Evolutionary conservation across 2,797 vertebrate genomes (phyloP).

Genomic region (Jordanella pulchra): DNA sequence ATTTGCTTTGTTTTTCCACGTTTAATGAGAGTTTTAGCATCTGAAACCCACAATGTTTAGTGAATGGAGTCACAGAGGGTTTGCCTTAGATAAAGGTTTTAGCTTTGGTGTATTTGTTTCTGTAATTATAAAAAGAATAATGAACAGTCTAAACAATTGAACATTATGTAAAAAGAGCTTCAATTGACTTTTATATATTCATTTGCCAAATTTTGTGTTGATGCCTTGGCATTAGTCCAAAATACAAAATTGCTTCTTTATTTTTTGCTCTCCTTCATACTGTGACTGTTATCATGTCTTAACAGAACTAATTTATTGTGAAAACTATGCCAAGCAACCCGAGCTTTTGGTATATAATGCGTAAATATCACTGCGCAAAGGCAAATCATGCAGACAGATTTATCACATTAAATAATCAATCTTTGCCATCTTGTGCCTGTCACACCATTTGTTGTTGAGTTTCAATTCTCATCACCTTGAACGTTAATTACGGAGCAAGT

Average conservation of each 20-base stretch:
- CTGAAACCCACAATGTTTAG: background rate
- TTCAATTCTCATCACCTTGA: slow-evolving; percentile 39
- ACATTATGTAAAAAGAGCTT: background rate
- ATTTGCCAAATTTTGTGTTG: background rate
- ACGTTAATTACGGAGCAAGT: slow-evolving; percentile 38
- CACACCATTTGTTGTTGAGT: slow-evolving; percentile 11
- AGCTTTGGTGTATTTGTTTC: background rate
- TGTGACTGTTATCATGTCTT: background rate
- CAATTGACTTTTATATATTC: background rate
- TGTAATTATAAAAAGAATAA: background rate
- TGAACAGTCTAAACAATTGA: too few relatives aligned
- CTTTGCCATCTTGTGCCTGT: slow-evolving; percentile 27
- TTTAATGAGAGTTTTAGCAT: background rate
- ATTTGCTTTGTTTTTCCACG: too few relatives aligned
- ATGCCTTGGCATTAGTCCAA: background rate
- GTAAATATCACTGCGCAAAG: slow-evolving; percentile 13
- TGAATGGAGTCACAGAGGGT: too few relatives aligned
- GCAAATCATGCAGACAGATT: background rate
- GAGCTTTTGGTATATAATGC: background rate
- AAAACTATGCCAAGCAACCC: background rate
- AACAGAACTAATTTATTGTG: slow-evolving; percentile 1
- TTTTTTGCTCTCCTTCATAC: background rate
- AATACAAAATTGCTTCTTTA: background rate
- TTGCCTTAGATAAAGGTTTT: background rate
- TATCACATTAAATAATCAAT: slow-evolving; percentile 24